Percentiles rank a stretch among this genome's conserved stretches.
These are phyloP conservation scores for Corythornis cristatus DNA, from an alignment of 2,113 vertebrate species.

Conservation along the genomic window DNA sequence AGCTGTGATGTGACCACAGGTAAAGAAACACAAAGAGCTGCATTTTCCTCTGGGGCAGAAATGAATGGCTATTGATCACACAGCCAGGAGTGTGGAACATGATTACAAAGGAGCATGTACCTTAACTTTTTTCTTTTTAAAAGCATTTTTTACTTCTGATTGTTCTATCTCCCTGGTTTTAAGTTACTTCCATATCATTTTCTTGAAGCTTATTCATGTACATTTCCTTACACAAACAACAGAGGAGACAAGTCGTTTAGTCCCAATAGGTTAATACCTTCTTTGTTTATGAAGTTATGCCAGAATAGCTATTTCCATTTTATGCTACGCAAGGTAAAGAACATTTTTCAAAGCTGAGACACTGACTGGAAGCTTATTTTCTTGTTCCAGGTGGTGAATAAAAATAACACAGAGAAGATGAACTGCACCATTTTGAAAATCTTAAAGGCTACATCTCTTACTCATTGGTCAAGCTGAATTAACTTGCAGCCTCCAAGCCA, in stretches of 20 bases:
- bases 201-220: not conserved
- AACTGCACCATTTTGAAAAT: slow-evolving; percentile 37
- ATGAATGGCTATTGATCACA: slow-evolving; percentile 10
- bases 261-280: not conserved
- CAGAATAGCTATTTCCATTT: slow-evolving; percentile 40
- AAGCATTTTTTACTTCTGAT: not conserved
- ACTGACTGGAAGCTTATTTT: slow-evolving; percentile 48
- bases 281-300: slow-evolving; percentile 35
- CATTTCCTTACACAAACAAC: slow-evolving; percentile 9
- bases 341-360: slow-evolving; percentile 37
- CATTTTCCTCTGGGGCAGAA: not conserved
- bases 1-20: not conserved
- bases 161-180: not conserved
- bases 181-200: not conserved
- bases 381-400: slow-evolving; percentile 53
- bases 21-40: not conserved
- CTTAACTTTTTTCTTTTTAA: not conserved
- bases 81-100: not conserved
- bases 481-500: slow-evolving; percentile 49
- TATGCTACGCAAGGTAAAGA: slow-evolving; percentile 33
- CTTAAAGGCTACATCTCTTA: slow-evolving; percentile 32
- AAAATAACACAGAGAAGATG: slow-evolving; percentile 27
- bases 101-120: not conserved
- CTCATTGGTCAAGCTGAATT: slow-evolving; percentile 68
- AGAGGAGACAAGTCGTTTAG: not conserved